Base-by-base conservation (phyloP, 1,140 invertebrate species). In the Tetramorium alpestre region DNA sequence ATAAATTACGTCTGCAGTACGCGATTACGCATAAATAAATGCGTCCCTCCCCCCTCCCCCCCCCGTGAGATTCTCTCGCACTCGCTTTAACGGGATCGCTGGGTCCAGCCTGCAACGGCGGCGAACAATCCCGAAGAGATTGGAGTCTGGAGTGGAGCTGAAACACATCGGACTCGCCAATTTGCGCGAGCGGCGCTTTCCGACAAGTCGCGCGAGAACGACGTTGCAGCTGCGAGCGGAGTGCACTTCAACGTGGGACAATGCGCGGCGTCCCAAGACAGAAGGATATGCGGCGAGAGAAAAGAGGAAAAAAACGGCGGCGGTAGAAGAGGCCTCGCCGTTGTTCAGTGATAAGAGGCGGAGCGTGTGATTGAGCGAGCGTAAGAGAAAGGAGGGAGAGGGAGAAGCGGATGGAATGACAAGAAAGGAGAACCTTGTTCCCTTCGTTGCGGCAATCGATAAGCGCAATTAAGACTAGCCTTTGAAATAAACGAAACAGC, bases 271-370 rank as follows among this genome's bases (percentile, higher is more conserved):
- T 73, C 41, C 54, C 67, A 33, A 73, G 80, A 51, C 54, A 54
- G 77, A 13, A 44, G 69, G 56, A 58, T 69, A 33, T 54, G 51
- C 67, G 38, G 1, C 69, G 44, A 13, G 62, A 5, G 41, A 76
- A 62, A 67, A 84, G 33, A 47, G 44, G 11, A 60, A 60, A 58
- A 64, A 77, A 18, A 11, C 28, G n/a, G 22, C 16, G 38, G 16
- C 56, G 54, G 41, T 56, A 44, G 28, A 70, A 65, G 67, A 65
- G 62, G 51, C 41, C 41, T 87, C 22, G 33, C 28, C 78, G 80
- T 82, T 82, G 80, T 84, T 88, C 33, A 44, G 60, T 75, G 73
- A 88, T 85, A 72, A 89, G 41, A 67, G 44, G 69, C 80, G 80
- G 22, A 60, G 51, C 69, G 80, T 72, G 80, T 60, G 67, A 84